Evolutionary conservation across 2,113 vertebrate genomes (phyloP).

Genomic region (Corythoichthys haematopterus): DNA sequence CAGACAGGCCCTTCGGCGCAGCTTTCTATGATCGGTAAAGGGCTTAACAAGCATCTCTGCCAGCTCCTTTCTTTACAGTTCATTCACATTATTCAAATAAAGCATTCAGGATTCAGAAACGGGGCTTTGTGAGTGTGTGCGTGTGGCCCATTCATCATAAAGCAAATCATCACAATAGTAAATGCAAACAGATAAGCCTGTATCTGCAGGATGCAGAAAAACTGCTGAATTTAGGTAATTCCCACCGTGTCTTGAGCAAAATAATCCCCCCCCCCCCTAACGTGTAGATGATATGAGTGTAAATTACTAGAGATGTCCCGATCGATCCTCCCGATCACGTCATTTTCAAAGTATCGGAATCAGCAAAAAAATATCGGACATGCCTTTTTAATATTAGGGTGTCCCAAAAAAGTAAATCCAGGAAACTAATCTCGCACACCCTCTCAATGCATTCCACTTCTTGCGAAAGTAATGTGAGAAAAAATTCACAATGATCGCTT

Average conservation of each 20-base stretch:
- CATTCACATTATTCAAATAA: conserved; percentile 45
- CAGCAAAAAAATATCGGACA: no score
- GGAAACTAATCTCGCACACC: no score
- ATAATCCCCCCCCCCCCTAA: background rate
- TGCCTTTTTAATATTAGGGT: no score
- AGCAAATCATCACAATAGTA: conserved; percentile 24
- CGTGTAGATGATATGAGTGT: conserved; percentile 29
- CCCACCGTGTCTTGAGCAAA: background rate
- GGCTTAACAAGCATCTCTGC: conserved; percentile 52
- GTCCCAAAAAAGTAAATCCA: no score
- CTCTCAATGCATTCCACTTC: no score
- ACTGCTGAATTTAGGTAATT: background rate
- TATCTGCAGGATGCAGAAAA: background rate
- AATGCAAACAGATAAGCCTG: conserved; percentile 20
- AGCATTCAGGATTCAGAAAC: conserved; percentile 34
- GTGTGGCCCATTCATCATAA: conserved; percentile 29
- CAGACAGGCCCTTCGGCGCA: conserved; percentile 44
- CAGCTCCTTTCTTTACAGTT: conserved; percentile 42
- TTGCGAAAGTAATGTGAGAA: no score
- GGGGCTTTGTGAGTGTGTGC: conserved; percentile 25
- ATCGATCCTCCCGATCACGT: no score
- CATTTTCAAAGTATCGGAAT: no score
- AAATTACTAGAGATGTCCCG: background rate
- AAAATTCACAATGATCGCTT: no score
- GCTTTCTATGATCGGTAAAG: conserved; percentile 41